Evolutionary conservation across 2,888 invertebrate species (phyloP), one percentile per base, ranked within the genome.

Genomic region (Bimastos eiseni): DNA sequence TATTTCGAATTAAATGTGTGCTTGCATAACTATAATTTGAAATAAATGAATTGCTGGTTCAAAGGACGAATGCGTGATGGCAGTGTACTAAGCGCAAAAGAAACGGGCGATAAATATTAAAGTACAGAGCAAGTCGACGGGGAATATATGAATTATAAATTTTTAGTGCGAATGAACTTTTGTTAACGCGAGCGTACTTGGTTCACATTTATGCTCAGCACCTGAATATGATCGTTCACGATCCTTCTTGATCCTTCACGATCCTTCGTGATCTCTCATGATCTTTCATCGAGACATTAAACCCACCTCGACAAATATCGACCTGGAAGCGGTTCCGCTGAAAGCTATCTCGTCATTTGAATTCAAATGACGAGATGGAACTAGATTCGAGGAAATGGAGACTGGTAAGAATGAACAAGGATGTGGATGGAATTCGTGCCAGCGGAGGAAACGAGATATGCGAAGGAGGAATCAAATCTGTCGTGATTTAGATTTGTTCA

Each of bases 131-230:
- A 70, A 11, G n/a, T n/a, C 70, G 70, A 70, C n/a, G n/a, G 70
- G n/a, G 70, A 70, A 30, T n/a, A 70, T n/a, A 70, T 70, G 70
- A 70, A n/a, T 70, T n/a, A 70, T n/a, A 70, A 70, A 70, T 70
- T 8, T n/a, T n/a, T 30, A 70, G 1, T n/a, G 70, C 30, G 70
- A 70, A 70, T 70, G 8, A 70, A 70, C 70, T 30, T 70, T 0
- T 70, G 70, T 70, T 70, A 70, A 70, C 13, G 70, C n/a, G 70
- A 70, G 11, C 70, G 70, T 13, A 49, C 70, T n/a, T 70, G 70
- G 4, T 70, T 70, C 30, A 70, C 70, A 11, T 13, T 70, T 70
- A 30, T 70, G 70, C 4, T 70, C 70, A 70, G 70, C 30, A 8
- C 1, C 6, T n/a, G n/a, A 70, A 49, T 49, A 1, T 41, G 41